phyloP scores from a whole-genome alignment of 1,140 invertebrate genomes.

The Pristionchus pacificus region DNA sequence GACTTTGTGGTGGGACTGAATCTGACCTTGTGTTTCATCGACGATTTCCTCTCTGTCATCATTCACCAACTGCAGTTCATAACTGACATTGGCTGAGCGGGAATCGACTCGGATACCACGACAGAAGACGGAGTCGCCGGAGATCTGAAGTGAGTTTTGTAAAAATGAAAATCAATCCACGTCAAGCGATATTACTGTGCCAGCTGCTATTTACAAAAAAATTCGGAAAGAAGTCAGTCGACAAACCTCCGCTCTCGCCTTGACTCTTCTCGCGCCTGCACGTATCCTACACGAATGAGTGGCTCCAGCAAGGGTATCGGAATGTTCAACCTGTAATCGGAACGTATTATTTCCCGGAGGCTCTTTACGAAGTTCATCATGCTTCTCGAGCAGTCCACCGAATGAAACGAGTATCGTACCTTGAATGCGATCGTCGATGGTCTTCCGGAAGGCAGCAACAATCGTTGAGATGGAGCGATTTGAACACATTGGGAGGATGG shows the following conservation, averaged over 20 bases:
- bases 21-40: slow-evolving; percentile 39
- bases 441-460: neutral
- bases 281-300: neutral
- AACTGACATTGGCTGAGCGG: slow-evolving; percentile 15
- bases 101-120: neutral
- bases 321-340: neutral
- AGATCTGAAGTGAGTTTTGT: neutral
- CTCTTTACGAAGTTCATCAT: neutral
- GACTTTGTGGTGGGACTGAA: too few species aligned
- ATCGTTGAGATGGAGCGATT: neutral
- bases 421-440: too few species aligned
- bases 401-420: too few species aligned
- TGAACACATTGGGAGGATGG: neutral
- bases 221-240: too few species aligned
- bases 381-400: too few species aligned
- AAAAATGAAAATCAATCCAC: neutral
- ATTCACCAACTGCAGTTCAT: slow-evolving; percentile 39
- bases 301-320: neutral
- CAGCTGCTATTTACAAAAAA: too few species aligned
- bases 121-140: neutral
- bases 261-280: neutral
- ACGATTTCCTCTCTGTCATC: slow-evolving; percentile 29
- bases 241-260: neutral
- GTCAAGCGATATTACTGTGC: neutral
- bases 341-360: neutral